These are phyloP conservation scores for Xestoiulus laeticollis DNA, from an alignment of 2,888 invertebrate genomes.

Conservation along the genomic window DNA sequence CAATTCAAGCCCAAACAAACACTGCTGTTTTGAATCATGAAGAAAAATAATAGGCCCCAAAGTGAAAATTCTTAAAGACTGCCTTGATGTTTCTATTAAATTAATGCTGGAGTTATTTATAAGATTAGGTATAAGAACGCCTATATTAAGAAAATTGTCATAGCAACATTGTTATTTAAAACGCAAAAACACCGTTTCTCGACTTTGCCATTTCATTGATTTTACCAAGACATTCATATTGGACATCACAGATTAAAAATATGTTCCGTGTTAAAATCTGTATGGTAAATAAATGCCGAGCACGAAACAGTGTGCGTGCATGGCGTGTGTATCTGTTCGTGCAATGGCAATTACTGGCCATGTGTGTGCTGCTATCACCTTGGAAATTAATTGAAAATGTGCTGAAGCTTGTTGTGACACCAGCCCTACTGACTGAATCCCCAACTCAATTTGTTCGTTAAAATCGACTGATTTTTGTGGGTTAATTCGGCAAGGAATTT, in stretches of 20 bases:
- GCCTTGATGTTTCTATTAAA: not conserved
- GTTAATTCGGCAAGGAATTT: slow-evolving; percentile 16
- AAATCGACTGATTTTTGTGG: not conserved
- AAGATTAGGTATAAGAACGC: not conserved
- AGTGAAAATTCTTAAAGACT: not conserved
- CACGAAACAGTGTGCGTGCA: not conserved
- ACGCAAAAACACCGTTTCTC: not conserved
- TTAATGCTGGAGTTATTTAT: not conserved
- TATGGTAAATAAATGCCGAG: not conserved
- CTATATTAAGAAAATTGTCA: not conserved
- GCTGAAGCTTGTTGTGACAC: not conserved
- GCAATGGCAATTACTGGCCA: slow-evolving; percentile 1
- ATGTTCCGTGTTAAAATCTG: not conserved
- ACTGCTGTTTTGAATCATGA: not conserved
- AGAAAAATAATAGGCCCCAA: not conserved
- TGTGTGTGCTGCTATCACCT: not conserved
- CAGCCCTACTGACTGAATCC: not conserved
- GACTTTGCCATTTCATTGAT: not conserved
- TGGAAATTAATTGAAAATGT: slow-evolving; percentile 16
- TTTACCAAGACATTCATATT: not conserved
- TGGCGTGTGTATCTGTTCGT: not conserved
- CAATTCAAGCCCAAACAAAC: too few relatives aligned
- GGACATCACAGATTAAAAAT: not conserved
- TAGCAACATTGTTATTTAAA: not conserved
- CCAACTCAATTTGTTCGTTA: not conserved